These are phyloP conservation scores for Lampropteryx suffumata DNA, from an alignment of 2,888 invertebrate species.

Conservation along the genomic window DNA sequence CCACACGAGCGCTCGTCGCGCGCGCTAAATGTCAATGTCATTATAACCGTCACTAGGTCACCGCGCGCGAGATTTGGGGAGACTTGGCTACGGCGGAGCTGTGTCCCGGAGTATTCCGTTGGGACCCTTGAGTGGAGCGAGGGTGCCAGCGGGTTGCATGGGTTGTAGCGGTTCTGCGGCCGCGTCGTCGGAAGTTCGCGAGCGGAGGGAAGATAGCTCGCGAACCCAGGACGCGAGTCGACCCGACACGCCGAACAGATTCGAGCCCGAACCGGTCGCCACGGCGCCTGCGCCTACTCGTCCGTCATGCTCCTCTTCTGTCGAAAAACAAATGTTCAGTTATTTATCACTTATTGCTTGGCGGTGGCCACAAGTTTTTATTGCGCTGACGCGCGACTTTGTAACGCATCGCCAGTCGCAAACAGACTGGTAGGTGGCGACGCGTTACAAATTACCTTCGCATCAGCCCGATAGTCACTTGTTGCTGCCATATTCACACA, in stretches of 20 bases:
- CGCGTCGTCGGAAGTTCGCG: conserved; percentile 65
- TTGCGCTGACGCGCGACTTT: too few relatives aligned
- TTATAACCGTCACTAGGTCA: neutral
- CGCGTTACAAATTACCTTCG: too few relatives aligned
- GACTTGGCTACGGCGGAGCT: conserved; percentile 31
- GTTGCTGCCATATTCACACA: too few relatives aligned
- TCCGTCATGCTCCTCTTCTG: conserved; percentile 72
- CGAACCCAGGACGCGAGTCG: conserved; percentile 78
- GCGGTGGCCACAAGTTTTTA: too few relatives aligned
- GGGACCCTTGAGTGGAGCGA: conserved; percentile 40
- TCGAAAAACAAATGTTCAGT: neutral
- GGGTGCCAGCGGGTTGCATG: conserved; percentile 31
- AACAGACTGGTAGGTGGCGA: too few relatives aligned
- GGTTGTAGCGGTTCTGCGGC: conserved; percentile 59
- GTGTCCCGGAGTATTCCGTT: conserved; percentile 55
- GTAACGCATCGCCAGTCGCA: too few relatives aligned
- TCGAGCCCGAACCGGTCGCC: conserved; percentile 73
- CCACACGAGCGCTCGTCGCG: conserved; percentile 6
- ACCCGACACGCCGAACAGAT: conserved; percentile 78
- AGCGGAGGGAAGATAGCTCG: conserved; percentile 73
- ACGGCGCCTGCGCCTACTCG: conserved; percentile 72
- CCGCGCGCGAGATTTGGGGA: conserved; percentile 18
- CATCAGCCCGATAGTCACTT: too few relatives aligned
- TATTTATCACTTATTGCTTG: neutral
- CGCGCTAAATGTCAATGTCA: neutral